phyloP scores from a whole-genome alignment of 2,888 invertebrate genomes.

The Lymantria dispar region DNA sequence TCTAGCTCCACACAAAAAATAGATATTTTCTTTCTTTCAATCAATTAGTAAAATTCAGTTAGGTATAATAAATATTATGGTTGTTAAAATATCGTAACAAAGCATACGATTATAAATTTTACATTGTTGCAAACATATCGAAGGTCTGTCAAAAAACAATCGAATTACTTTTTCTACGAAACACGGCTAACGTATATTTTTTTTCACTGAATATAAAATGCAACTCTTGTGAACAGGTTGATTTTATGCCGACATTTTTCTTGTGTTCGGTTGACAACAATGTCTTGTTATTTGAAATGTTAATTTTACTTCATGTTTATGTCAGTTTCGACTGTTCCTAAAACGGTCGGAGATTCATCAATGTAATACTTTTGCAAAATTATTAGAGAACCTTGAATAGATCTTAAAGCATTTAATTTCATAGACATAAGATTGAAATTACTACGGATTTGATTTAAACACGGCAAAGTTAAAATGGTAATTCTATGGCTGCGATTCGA shows the following conservation, averaged over 20 bases:
- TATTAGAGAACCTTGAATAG: neutral
- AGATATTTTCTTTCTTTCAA: too few relatives aligned
- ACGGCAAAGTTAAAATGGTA: constrained; percentile 27
- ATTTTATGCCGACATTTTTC: constrained; percentile 48
- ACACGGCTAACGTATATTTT: constrained; percentile 34
- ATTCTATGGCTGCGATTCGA: constrained; percentile 55
- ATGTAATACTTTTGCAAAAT: constrained; percentile 52
- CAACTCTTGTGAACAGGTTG: constrained; percentile 54
- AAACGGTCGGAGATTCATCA: constrained; percentile 72
- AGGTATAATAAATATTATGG: too few relatives aligned
- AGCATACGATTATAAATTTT: neutral
- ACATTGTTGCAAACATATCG: neutral
- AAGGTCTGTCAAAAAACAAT: neutral
- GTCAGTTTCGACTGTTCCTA: constrained; percentile 66
- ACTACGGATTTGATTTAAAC: constrained; percentile 6
- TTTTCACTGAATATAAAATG: constrained; percentile 50
- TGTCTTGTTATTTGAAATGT: constrained; percentile 72
- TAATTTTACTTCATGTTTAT: constrained; percentile 69
- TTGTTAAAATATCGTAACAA: neutral
- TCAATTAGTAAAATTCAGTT: too few relatives aligned
- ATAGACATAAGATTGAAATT: neutral
- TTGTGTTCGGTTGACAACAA: constrained; percentile 58
- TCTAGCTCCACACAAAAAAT: too few relatives aligned
- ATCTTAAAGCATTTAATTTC: neutral
- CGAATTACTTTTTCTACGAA: constrained; percentile 17